Evolutionary conservation across 2,888 invertebrate genomes (phyloP), one percentile per base, ranked within the genome.

Genomic region (Cheilosia vulpina): DNA sequence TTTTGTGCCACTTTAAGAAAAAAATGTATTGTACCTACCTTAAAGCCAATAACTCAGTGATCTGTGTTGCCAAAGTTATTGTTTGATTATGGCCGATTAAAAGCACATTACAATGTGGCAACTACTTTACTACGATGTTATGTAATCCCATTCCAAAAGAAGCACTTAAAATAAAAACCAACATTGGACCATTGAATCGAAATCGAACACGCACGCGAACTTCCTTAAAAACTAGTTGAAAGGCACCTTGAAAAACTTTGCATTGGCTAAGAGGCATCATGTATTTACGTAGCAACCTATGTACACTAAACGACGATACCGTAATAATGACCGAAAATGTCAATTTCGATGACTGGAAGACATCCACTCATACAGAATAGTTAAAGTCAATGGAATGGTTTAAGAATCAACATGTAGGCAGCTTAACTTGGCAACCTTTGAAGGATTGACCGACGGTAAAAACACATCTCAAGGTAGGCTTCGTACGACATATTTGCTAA

Each of bases 141-240:
- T 19, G 17, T 19, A 47, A 47, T 47, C 7, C 45, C 15, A 45
- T 0, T 45, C 19, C 9, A 21, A 19, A 34, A 38, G 27, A n/a
- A 15, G 9, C 9, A 47, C 17, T 17, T 50, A 31, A 65, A 38
- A 17, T n/a, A n/a, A 53, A 53, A 15, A 17, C n/a, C 57, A 52
- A 60, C 52, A 68, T 34, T 60, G 45, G 31, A 45, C 45, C 63
- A 27, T 53, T 21, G 24, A 62, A 31, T 17, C 47, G 45, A 65
- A 47, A 31, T n/a, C 47, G 55, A 65, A 47, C 13, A 15, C 66
- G 27, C 60, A 60, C 17, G 55, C 50, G 62, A 34, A 27, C 45
- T 66, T 52, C 52, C 58, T 60, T n/a, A 24, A 53, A 68, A 69
- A 69, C 62, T 58, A 66, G 58, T 76, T 76, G 31, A 75, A 68